Evolutionary conservation across 2,888 invertebrate genomes (phyloP).

Genomic region (Cosmia pyralina): DNA sequence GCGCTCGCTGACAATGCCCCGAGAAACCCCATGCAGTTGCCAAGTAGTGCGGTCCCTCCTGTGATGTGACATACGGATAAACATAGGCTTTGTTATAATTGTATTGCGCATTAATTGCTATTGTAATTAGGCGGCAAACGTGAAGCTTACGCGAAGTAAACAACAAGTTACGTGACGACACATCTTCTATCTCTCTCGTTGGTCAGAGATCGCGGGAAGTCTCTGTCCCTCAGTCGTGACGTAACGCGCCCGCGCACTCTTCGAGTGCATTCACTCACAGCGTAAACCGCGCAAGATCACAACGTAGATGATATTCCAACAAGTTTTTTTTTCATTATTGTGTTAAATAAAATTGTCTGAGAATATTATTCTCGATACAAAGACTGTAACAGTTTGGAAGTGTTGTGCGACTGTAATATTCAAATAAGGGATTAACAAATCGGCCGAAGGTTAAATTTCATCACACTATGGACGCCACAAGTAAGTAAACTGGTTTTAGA

Average conservation of each 20-base stretch:
- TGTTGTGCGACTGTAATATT: slow-evolving; percentile 64
- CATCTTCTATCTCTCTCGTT: slow-evolving; percentile 69
- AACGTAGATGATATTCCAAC: slow-evolving; percentile 66
- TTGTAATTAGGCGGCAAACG: slow-evolving; percentile 72
- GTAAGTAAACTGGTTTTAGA: slow-evolving; percentile 82
- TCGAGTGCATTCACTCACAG: slow-evolving; percentile 85
- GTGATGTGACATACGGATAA: slow-evolving; percentile 56
- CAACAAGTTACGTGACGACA: slow-evolving; percentile 71
- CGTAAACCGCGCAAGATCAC: slow-evolving; percentile 80
- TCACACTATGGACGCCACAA: slow-evolving; percentile 88
- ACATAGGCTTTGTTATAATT: slow-evolving; percentile 56
- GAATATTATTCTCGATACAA: slow-evolving; percentile 12
- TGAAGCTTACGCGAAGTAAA: slow-evolving; percentile 71
- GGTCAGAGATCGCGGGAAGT: slow-evolving; percentile 55
- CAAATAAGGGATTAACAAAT: slow-evolving; percentile 73
- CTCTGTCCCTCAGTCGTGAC: slow-evolving; percentile 75
- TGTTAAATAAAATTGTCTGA: slow-evolving; percentile 41
- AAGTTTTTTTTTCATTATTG: slow-evolving; percentile 37
- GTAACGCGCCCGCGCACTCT: slow-evolving; percentile 76
- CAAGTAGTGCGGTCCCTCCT: slow-evolving; percentile 61
- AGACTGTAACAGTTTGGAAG: slow-evolving; percentile 44
- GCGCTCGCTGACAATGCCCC: slow-evolving; percentile 66
- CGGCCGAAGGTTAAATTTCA: slow-evolving; percentile 84
- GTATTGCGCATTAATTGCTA: slow-evolving; percentile 75
- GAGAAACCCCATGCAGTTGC: slow-evolving; percentile 64